Percentiles rank a stretch among this genome's conserved stretches.
Conservation (phyloP, 2,797 vertebrate species). For the Esox masquinongy region DNA sequence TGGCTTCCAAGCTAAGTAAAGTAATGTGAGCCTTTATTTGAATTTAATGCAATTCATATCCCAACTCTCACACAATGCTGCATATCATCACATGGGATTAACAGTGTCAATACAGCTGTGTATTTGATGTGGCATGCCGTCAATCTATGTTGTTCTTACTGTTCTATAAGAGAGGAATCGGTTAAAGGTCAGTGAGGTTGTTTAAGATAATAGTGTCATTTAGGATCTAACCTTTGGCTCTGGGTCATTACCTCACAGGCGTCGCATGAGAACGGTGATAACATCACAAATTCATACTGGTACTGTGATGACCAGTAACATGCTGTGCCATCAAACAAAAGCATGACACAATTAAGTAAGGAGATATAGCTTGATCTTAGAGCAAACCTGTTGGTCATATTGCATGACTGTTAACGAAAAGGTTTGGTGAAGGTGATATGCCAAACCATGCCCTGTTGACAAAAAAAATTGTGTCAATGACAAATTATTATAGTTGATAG, state of each 20-base stretch:
- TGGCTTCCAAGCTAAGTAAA: background rate
- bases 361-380: background rate
- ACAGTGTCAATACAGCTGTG: slow-evolving; percentile 45
- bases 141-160: slow-evolving; percentile 1
- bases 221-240: background rate
- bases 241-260: background rate
- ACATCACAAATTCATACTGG: background rate
- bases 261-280: background rate
- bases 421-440: background rate
- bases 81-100: slow-evolving; percentile 3
- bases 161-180: background rate
- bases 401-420: background rate
- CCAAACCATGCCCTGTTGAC: too few species aligned
- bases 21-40: background rate
- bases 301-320: background rate
- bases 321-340: background rate
- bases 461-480: too few species aligned
- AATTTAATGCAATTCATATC: background rate
- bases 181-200: background rate
- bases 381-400: background rate
- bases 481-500: too few species aligned
- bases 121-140: slow-evolving; percentile 26
- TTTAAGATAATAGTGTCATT: background rate
- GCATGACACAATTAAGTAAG: background rate
- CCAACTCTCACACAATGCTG: slow-evolving; percentile 3